Evolutionary conservation across 1,140 invertebrate genomes (phyloP), one percentile per base, ranked within the genome.

Genomic region (Carcinoscorpius rotundicauda): DNA sequence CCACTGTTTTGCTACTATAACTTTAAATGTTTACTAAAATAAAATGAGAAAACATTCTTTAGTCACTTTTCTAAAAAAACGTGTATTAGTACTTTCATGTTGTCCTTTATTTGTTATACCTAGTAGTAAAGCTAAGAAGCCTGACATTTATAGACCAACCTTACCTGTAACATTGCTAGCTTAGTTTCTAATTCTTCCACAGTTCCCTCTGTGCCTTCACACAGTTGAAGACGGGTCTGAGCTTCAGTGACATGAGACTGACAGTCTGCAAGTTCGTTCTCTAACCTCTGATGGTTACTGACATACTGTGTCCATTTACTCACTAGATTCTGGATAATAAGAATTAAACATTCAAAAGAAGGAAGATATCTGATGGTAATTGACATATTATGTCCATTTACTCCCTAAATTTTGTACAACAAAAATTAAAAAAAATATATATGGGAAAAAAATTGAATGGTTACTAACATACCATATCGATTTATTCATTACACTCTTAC

Each of bases 281-380:
- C 84, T 74, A 95, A 95, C 68, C 93, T 87, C 78, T 93, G 86
- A 75, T 97, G 93, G 55, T 85, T 87, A 52, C 83, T 84, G 0
- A 94, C 92, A 77, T 93, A 95, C 70, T 90, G 87, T 70, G 94
- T 89, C 94, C 94, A 97, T 65, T 88, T 86, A 59, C 84, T 83
- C 60, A 89, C 88, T 29, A 94, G 76, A 73, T 97, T 93, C 79
- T 82, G 67, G 5, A 72, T 68, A 58, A 8, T 3, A 57, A 62
- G 29, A 29, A 29, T 29, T 29, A 29, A 29, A 29, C 29, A 29
- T 29, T 29, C 29, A 29, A 29, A 29, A 29, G 29, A 29, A 29
- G 29, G 29, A 29, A 29, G 29, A 29, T 29, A 29, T 87, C 78
- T 93, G 86, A 75, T 97, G 93, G 55, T 85, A 87, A 52, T 83